Evolutionary conservation across 2,113 vertebrate species (phyloP).

Genomic region (Varanus komodoensis): DNA sequence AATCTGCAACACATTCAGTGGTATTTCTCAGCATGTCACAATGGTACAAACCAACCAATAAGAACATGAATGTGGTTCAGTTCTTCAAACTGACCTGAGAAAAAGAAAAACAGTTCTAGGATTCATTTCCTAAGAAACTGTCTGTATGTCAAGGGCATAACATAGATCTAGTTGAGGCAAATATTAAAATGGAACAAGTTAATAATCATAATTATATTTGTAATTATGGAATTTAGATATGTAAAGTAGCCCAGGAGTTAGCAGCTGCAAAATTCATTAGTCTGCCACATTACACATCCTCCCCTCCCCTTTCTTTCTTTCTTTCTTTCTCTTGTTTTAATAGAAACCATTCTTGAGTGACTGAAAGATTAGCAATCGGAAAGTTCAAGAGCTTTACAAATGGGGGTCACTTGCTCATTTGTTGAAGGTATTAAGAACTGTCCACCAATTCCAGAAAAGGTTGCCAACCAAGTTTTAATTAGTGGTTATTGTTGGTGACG

Average conservation of each 20-base stretch:
- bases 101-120: not conserved
- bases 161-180: constrained; percentile 21
- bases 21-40: not conserved
- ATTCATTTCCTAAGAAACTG: constrained; percentile 34
- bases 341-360: not conserved
- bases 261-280: constrained; percentile 27
- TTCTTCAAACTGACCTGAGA: not conserved
- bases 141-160: constrained; percentile 11
- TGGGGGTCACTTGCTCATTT: constrained; percentile 24
- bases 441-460: constrained; percentile 41
- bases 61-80: not conserved
- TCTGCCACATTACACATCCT: not conserved
- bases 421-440: constrained; percentile 19
- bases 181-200: constrained; percentile 44
- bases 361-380: constrained; percentile 1
- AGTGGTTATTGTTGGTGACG: constrained; percentile 20
- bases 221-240: constrained; percentile 18
- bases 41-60: not conserved
- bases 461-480: constrained; percentile 39
- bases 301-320: no score
- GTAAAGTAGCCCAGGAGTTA: not conserved
- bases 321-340: constrained; percentile 9
- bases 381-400: constrained; percentile 48
- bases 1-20: not conserved
- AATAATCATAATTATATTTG: constrained; percentile 49